These are phyloP conservation scores for Chalcosyrphus nemorum DNA, from an alignment of 2,888 invertebrate species.

Conservation along the genomic window DNA sequence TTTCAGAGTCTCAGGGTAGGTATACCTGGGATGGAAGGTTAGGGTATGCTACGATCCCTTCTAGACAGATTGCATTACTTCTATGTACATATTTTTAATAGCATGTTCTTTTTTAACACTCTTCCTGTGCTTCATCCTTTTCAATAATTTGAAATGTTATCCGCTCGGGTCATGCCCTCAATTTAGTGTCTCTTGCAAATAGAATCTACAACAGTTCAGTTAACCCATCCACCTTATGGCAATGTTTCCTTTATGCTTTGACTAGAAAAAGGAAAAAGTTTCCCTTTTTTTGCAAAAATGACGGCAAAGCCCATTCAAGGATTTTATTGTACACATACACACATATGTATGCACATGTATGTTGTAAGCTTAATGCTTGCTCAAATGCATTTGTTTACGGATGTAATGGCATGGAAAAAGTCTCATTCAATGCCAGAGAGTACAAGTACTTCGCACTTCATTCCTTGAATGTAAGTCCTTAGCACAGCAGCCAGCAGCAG, in stretches of 20 bases:
- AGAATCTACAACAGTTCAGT: slow-evolving; percentile 34
- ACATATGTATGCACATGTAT: neutral
- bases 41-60: no score
- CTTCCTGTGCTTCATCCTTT: neutral
- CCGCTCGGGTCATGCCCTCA: neutral
- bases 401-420: slow-evolving; percentile 68
- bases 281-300: neutral
- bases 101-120: neutral
- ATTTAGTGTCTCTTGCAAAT: neutral
- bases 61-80: no score
- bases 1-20: no score
- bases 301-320: slow-evolving; percentile 18
- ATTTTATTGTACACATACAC: neutral
- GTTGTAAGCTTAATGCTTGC: slow-evolving; percentile 44
- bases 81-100: no score
- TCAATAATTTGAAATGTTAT: neutral
- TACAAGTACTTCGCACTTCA: slow-evolving; percentile 65
- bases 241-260: neutral
- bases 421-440: slow-evolving; percentile 62
- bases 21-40: no score
- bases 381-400: slow-evolving; percentile 62
- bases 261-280: neutral
- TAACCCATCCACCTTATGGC: slow-evolving; percentile 1
- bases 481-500: neutral
- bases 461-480: slow-evolving; percentile 48